Base-by-base conservation (phyloP, 2,113 vertebrate species). In the Callopanchax toddi region DNA sequence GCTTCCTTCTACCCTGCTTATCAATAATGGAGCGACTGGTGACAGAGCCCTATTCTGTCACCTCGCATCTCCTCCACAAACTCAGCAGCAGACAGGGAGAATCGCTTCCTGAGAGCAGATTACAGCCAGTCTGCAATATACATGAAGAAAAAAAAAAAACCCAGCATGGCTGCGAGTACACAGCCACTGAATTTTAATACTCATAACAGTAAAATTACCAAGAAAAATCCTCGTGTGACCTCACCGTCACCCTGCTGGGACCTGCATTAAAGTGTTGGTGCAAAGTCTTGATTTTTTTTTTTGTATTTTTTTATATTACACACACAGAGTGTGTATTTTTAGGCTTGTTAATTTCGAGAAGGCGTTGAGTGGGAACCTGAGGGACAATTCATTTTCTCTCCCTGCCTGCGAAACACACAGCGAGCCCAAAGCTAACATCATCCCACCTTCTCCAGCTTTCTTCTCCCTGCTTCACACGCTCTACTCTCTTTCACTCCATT, bases 1-100 rank as follows among this genome's bases (percentile, higher is more conserved):
- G 63, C 63, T 65, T 55, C 50, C 71, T 37, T 59, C 71, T 26
- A 16, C 49, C 34, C 57, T 34, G 45, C 55, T 57, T 76, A 87
- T 89, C 81, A 88, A 88, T 89, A 87, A 88, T 89, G 71, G 71
- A 87, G 55, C 36, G 58, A 21, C 23, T 44, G 75, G 72, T 87
- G 88, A 86, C 84, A 76, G 81, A 87, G 71, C 82, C 81, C 73
- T 67, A 79, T 87, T 88, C 83, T 86, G 88, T 89, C 88, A 83
- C 67, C 86, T 84, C 77, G 72, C 66, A 82, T 84, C 75, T 83
- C 46, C 74, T 76, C 63, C 72, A 63, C 45, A 70, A 65, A 67
- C 80, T 73, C 72, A 67, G 78, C 71, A 46, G 80, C 80, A 82
- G 82, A 57, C 67, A 66, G 69, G 60, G 75, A 67, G 69, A 59